A percentile compares a stretch with the other conserved stretches of the same genome.
phyloP scores from a whole-genome alignment of 1,140 invertebrate genomes.

The Bathynomus jamesi region DNA sequence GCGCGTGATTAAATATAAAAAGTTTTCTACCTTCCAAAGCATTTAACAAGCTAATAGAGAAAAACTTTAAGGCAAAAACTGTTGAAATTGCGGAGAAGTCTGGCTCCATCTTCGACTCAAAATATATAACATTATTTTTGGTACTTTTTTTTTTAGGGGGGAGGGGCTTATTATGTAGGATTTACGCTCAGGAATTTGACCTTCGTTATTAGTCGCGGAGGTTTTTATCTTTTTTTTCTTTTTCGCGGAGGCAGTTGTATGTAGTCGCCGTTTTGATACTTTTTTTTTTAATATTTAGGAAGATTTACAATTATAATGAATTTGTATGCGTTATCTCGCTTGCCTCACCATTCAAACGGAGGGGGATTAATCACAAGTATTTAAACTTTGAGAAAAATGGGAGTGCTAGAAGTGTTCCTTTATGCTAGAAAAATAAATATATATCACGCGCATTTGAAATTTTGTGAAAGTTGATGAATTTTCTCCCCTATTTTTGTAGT shows the following conservation, averaged over 20 bases:
- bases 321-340: neutral
- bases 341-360: neutral
- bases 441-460: too few species aligned
- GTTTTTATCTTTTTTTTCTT: too few species aligned
- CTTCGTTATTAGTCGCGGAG: too few species aligned
- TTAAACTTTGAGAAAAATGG: too few species aligned
- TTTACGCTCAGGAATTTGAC: too few species aligned
- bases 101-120: neutral
- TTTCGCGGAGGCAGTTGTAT: too few species aligned
- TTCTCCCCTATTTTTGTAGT: too few species aligned
- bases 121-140: neutral
- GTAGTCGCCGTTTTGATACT: too few species aligned
- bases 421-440: too few species aligned
- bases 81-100: neutral
- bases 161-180: too few species aligned
- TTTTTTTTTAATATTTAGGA: neutral
- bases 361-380: neutral
- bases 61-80: neutral
- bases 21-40: neutral
- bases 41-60: slow-evolving; percentile 1
- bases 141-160: neutral
- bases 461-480: too few species aligned
- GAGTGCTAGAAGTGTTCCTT: too few species aligned
- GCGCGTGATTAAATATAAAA: neutral
- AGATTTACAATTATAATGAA: neutral